Percentiles rank a stretch among this genome's conserved stretches.
These are phyloP conservation scores for Neodiprion lecontei DNA, from an alignment of 1,140 invertebrate genomes.

Conservation along the genomic window DNA sequence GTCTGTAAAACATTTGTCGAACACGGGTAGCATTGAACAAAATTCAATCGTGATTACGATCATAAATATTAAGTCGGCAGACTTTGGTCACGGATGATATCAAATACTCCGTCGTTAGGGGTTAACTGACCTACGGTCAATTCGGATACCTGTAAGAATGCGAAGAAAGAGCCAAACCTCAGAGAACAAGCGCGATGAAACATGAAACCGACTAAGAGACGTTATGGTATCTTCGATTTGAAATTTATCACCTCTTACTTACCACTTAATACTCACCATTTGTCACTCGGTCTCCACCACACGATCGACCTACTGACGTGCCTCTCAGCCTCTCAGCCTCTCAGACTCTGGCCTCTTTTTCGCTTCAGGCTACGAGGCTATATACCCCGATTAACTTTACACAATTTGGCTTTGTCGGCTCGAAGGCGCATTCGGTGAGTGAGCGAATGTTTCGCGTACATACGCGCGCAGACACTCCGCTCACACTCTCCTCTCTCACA, in stretches of 20 bases:
- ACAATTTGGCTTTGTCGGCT: not conserved
- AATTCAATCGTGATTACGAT: too few species aligned
- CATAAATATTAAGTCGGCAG: too few species aligned
- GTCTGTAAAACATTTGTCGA: too few species aligned
- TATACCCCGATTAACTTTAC: not conserved
- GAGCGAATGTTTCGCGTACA: too few species aligned
- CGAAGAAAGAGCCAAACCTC: too few species aligned
- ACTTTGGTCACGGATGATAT: too few species aligned
- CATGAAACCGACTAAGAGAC: not conserved
- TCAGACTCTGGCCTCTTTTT: not conserved
- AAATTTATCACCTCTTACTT: slow-evolving; percentile 1
- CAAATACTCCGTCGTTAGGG: too few species aligned
- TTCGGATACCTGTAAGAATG: too few species aligned
- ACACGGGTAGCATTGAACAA: too few species aligned
- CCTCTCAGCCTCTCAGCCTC: not conserved
- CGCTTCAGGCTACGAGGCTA: not conserved
- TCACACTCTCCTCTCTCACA: not conserved
- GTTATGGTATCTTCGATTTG: not conserved
- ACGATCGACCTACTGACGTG: not conserved
- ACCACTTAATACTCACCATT: slow-evolving; percentile 4
- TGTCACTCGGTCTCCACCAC: not conserved
- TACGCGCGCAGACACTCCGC: not conserved
- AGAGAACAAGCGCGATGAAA: too few species aligned
- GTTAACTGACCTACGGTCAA: too few species aligned
- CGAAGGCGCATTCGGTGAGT: not conserved